A percentile compares a stretch with the other conserved stretches of the same genome.
Conservation (phyloP, 2,888 invertebrate genomes). For the Biston betularia region DNA sequence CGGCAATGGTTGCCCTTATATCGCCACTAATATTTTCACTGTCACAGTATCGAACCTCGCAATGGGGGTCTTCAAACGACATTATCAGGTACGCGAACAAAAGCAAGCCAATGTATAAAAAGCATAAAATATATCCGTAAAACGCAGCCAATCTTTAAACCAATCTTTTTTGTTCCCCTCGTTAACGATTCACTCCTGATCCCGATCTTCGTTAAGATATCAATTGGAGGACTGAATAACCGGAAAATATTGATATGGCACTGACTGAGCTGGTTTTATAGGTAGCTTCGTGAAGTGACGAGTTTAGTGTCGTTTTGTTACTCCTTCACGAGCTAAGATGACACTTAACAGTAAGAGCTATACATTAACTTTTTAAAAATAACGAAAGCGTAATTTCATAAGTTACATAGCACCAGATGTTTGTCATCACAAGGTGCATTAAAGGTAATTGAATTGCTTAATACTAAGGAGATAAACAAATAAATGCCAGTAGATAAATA, state of each 20-base stretch:
- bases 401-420: no score
- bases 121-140: slow-evolving; percentile 30
- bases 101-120: slow-evolving; percentile 20
- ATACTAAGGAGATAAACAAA: no score
- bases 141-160: slow-evolving; percentile 30
- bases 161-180: slow-evolving; percentile 33
- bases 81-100: slow-evolving; percentile 14
- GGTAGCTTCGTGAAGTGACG: no score
- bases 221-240: slow-evolving; percentile 10
- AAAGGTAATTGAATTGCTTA: no score
- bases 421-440: no score
- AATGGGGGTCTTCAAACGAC: slow-evolving; percentile 4
- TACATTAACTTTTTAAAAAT: no score
- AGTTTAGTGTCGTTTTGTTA: no score
- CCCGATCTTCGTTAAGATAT: slow-evolving; percentile 40
- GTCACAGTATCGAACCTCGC: slow-evolving; percentile 7
- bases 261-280: not conserved
- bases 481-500: no score
- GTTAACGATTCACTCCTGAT: slow-evolving; percentile 40
- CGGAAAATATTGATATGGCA: not conserved
- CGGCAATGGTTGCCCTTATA: no score
- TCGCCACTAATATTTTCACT: not conserved
- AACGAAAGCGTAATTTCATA: no score
- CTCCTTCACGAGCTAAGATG: no score
- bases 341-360: no score